Evolutionary conservation across 1,140 invertebrate genomes (phyloP).

Genomic region (Luehdorfia chinensis): DNA sequence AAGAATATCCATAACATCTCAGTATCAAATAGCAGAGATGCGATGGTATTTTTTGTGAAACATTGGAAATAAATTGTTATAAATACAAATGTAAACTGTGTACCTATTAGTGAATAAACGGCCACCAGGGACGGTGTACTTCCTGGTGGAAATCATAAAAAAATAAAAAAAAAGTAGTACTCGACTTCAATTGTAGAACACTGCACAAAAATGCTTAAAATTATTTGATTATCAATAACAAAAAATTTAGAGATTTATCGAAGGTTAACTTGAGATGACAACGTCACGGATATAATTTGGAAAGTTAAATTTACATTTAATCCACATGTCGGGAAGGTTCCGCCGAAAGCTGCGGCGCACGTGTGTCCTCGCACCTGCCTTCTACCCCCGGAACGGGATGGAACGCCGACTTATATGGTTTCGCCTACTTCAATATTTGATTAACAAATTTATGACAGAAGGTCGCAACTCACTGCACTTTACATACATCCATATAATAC

Average conservation of each 20-base stretch:
- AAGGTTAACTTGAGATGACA: neutral
- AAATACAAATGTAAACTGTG: too few relatives aligned
- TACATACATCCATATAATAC: too few relatives aligned
- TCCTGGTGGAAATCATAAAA: too few relatives aligned
- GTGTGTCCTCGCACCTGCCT: conserved; percentile 65
- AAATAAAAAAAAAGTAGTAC: too few relatives aligned
- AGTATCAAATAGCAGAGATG: too few relatives aligned
- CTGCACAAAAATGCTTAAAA: too few relatives aligned
- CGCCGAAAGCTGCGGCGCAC: conserved; percentile 51
- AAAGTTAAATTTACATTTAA: conserved; percentile 29
- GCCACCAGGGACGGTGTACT: too few relatives aligned
- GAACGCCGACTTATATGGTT: conserved; percentile 6
- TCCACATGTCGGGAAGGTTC: conserved; percentile 29
- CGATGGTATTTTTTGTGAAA: too few relatives aligned
- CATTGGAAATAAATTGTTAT: too few relatives aligned
- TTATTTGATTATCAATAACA: neutral
- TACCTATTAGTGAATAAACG: too few relatives aligned
- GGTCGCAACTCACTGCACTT: neutral
- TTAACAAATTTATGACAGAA: conserved; percentile 3
- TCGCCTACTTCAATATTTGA: conserved; percentile 8
- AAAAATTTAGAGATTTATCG: neutral
- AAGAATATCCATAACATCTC: too few relatives aligned
- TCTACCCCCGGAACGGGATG: conserved; percentile 27
- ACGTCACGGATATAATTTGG: conserved; percentile 6
- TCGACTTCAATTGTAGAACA: too few relatives aligned